Percentiles rank a stretch among this genome's conserved stretches.
Conservation (phyloP, 2,797 vertebrate genomes). For the Gastrophryne carolinensis region DNA sequence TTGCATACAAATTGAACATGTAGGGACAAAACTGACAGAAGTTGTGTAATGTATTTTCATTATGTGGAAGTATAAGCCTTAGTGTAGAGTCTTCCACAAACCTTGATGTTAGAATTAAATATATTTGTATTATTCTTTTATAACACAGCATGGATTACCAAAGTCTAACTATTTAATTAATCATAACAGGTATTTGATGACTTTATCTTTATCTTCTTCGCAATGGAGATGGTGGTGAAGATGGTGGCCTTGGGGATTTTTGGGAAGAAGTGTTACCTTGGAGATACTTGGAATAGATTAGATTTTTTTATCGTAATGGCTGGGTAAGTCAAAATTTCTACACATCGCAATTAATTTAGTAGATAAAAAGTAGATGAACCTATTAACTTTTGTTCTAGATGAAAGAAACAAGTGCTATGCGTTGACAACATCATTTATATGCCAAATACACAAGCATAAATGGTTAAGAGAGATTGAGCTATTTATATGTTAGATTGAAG, state of each 20-base stretch:
- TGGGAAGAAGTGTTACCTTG: conserved; percentile 91
- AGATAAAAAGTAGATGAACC: not conserved
- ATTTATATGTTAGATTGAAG: not conserved
- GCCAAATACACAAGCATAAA: not conserved
- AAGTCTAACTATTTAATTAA: not conserved
- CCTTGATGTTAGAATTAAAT: too few relatives aligned
- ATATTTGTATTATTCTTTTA: too few relatives aligned
- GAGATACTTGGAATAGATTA: conserved; percentile 97
- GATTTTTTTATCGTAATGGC: conserved; percentile 98
- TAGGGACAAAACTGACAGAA: too few relatives aligned
- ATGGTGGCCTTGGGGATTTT: conserved; percentile 97
- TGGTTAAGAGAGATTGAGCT: not conserved
- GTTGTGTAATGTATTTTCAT: too few relatives aligned
- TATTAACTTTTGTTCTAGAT: not conserved
- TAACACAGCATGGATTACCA: not conserved
- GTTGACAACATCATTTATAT: not conserved
- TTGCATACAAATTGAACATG: too few relatives aligned
- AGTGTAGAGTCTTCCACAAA: too few relatives aligned
- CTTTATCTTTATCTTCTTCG: conserved; percentile 97
- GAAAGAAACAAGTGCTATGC: not conserved
- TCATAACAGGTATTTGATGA: conserved; percentile 87
- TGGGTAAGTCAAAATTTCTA: conserved; percentile 73
- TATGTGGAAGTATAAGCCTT: too few relatives aligned
- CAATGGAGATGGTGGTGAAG: conserved; percentile 97
- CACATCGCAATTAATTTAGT: not conserved